phyloP scores from a whole-genome alignment of 92 coral and sea anemone genomes.

The Plumapathes pennacea region DNA sequence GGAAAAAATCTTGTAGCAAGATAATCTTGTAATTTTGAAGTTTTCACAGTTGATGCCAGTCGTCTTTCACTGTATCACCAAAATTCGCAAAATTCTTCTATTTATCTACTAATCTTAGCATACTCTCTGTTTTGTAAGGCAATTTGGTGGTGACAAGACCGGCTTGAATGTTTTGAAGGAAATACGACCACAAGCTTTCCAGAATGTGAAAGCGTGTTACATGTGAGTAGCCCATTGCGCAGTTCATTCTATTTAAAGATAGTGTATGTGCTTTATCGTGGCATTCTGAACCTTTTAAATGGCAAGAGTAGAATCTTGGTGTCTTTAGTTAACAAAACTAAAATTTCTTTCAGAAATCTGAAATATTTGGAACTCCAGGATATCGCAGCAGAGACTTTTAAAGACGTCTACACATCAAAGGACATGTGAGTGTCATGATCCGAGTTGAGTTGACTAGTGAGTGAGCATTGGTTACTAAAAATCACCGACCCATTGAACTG shows the following conservation, averaged over 20 bases:
- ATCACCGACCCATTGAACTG: too few species aligned
- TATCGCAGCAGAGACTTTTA: conserved; percentile 52
- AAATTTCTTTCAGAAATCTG: conserved; percentile 49
- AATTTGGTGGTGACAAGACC: conserved; percentile 10
- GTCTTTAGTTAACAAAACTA: too few species aligned
- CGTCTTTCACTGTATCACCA: too few species aligned
- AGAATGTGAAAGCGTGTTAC: conserved; percentile 44
- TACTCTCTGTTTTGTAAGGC: conserved; percentile 6
- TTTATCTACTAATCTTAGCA: neutral
- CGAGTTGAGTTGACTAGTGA: neutral
- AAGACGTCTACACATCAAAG: conserved; percentile 17
- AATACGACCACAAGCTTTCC: conserved; percentile 56
- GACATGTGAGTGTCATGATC: conserved; percentile 52
- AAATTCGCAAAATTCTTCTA: neutral
- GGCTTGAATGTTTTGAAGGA: conserved; percentile 51
- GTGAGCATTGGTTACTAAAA: too few species aligned
- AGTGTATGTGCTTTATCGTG: too few species aligned
- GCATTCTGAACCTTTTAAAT: too few species aligned
- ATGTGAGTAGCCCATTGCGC: conserved; percentile 66
- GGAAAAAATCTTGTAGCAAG: too few species aligned
- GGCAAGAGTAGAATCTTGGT: too few species aligned
- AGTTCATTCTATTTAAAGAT: too few species aligned
- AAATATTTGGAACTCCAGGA: conserved; percentile 41
- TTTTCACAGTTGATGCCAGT: too few species aligned
- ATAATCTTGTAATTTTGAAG: too few species aligned